A percentile compares a stretch with the other conserved stretches of the same genome.
These are phyloP conservation scores for Ptychadena robeensis DNA, from an alignment of 2,797 vertebrate species.

Conservation along the genomic window DNA sequence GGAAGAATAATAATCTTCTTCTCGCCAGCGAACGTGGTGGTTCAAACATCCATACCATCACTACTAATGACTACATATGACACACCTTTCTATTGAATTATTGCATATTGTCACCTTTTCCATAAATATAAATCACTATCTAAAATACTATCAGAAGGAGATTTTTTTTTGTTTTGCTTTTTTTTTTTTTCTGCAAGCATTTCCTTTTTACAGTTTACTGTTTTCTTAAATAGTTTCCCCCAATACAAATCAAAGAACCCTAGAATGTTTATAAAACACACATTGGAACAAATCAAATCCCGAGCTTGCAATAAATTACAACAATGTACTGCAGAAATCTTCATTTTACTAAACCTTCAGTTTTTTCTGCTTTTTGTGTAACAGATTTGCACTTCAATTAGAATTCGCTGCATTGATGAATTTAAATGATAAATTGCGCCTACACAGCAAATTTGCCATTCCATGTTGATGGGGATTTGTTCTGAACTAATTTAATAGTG, in stretches of 20 bases:
- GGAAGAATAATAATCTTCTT: no score
- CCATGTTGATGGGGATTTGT: conserved; percentile 9
- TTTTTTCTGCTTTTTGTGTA: conserved; percentile 28
- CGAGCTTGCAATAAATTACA: conserved; percentile 41
- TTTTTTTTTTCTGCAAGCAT: no score
- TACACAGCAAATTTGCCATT: conserved; percentile 10
- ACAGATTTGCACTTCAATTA: conserved; percentile 29
- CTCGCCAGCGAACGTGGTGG: no score
- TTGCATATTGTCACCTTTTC: no score
- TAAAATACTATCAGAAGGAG: no score
- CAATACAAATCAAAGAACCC: no score
- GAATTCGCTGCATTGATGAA: conserved; percentile 36
- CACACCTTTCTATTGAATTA: no score
- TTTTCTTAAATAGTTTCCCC: no score
- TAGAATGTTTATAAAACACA: not conserved
- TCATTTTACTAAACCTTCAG: conserved; percentile 32
- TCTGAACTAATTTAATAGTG: conserved; percentile 43
- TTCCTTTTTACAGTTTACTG: no score
- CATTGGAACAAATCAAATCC: conserved; percentile 12
- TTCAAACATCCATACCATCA: no score
- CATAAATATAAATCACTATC: no score
- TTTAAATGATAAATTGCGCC: conserved; percentile 26
- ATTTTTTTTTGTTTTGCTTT: not conserved
- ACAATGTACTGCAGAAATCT: conserved; percentile 41
- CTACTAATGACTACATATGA: no score